Conservation (phyloP, 2,888 invertebrate species). For the Drosophila leonis region DNA sequence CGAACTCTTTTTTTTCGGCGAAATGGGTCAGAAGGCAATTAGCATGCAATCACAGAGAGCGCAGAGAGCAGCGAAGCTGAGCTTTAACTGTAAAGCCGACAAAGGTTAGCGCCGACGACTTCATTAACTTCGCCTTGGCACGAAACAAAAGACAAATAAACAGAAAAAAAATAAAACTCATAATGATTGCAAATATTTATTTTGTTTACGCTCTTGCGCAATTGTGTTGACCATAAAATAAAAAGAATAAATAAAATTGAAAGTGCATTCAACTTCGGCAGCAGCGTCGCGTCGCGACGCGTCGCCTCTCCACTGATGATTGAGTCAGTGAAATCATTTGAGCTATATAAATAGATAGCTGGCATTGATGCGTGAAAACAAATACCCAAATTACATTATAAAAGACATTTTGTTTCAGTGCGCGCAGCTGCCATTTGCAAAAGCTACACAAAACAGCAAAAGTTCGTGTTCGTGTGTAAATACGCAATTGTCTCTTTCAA, state of each 20-base stretch:
- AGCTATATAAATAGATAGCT: constrained; percentile 59
- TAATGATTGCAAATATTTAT: constrained; percentile 69
- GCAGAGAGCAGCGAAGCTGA: constrained; percentile 31
- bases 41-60: constrained; percentile 64
- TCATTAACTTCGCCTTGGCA: constrained; percentile 31
- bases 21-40: constrained; percentile 76
- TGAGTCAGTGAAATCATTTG: constrained; percentile 50
- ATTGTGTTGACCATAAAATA: constrained; percentile 66
- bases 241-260: constrained; percentile 57
- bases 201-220: constrained; percentile 49
- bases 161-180: constrained; percentile 8
- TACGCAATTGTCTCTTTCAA: constrained; percentile 56
- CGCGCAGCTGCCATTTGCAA: constrained; percentile 46
- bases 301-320: constrained; percentile 28
- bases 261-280: constrained; percentile 69
- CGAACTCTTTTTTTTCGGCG: constrained; percentile 31
- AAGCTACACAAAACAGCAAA: constrained; percentile 16
- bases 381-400: constrained; percentile 69
- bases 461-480: constrained; percentile 38
- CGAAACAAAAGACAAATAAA: constrained; percentile 17
- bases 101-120: constrained; percentile 48
- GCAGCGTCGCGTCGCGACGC: too few species aligned
- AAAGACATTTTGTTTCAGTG: constrained; percentile 58
- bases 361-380: constrained; percentile 72
- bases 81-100: constrained; percentile 71